Percentiles rank a stretch among this genome's conserved stretches.
These are phyloP conservation scores for Patella caerulea DNA, from an alignment of 2,888 invertebrate species.

Conservation along the genomic window DNA sequence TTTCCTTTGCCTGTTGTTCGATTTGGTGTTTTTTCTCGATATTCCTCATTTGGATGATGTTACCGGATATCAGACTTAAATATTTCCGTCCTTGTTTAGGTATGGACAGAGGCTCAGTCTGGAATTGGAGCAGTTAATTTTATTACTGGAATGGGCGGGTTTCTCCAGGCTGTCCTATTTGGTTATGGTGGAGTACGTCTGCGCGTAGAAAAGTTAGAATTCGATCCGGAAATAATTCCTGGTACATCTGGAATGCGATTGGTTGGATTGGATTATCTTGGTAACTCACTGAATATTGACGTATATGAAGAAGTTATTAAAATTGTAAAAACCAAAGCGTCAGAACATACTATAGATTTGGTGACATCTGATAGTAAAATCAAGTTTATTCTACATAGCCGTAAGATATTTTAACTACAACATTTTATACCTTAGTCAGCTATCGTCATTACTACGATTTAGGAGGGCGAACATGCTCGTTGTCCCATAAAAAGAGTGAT, in stretches of 20 bases:
- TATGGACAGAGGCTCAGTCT: conserved; percentile 66
- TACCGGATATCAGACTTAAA: too few relatives aligned
- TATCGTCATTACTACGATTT: too few relatives aligned
- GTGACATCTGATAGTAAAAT: neutral
- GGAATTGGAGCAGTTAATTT: conserved; percentile 67
- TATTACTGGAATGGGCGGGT: conserved; percentile 71
- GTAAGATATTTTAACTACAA: neutral
- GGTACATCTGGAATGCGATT: conserved; percentile 29
- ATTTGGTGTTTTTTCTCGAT: too few relatives aligned
- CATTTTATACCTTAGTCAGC: too few relatives aligned
- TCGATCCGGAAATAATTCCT: conserved; percentile 53
- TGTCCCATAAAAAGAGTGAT: too few relatives aligned
- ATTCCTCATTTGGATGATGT: too few relatives aligned
- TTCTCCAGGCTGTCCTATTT: conserved; percentile 66
- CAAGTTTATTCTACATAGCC: neutral
- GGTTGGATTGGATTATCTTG: conserved; percentile 28
- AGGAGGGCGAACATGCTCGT: too few relatives aligned
- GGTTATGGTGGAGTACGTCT: conserved; percentile 68
- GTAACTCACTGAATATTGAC: conserved; percentile 21
- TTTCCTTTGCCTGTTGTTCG: too few relatives aligned
- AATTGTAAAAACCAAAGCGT: neutral
- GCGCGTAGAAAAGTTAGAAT: conserved; percentile 33
- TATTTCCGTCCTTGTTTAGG: conserved; percentile 39
- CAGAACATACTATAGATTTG: neutral
- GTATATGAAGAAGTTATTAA: neutral